Evolutionary conservation across 2,113 vertebrate species (phyloP).

Genomic region (Silurus glanis): DNA sequence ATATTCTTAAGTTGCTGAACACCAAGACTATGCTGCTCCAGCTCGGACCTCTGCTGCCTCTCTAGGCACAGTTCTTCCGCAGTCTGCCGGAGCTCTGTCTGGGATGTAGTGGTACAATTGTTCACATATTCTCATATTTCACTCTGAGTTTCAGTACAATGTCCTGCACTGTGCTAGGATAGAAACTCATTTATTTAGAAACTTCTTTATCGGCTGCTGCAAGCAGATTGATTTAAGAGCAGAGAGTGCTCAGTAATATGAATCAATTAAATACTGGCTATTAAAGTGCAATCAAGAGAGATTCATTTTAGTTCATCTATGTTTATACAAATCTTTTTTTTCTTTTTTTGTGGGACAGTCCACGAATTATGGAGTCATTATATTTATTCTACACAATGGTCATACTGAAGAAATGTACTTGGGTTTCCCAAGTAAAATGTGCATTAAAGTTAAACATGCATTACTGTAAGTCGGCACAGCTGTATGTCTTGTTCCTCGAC

Average conservation of each 20-base stretch:
- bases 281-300: not conserved
- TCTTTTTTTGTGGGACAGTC: not conserved
- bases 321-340: not conserved
- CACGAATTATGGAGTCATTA: not conserved
- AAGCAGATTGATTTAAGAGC: not conserved
- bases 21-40: constrained; percentile 63
- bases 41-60: constrained; percentile 57
- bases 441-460: not conserved
- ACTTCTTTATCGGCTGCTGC: not conserved
- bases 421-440: not conserved
- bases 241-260: not conserved
- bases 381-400: not conserved
- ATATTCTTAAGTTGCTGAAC: constrained; percentile 65
- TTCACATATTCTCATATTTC: not conserved
- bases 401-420: not conserved
- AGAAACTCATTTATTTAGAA: not conserved
- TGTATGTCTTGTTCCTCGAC: constrained; percentile 61
- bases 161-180: not conserved
- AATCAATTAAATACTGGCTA: not conserved
- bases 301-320: not conserved
- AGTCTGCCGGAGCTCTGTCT: constrained; percentile 58
- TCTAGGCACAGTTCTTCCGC: constrained; percentile 64
- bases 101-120: not conserved
- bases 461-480: constrained; percentile 72
- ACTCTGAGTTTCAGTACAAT: not conserved